These are phyloP conservation scores for Cephalopholis sonnerati DNA, from an alignment of 2,113 vertebrate genomes.

Conservation along the genomic window DNA sequence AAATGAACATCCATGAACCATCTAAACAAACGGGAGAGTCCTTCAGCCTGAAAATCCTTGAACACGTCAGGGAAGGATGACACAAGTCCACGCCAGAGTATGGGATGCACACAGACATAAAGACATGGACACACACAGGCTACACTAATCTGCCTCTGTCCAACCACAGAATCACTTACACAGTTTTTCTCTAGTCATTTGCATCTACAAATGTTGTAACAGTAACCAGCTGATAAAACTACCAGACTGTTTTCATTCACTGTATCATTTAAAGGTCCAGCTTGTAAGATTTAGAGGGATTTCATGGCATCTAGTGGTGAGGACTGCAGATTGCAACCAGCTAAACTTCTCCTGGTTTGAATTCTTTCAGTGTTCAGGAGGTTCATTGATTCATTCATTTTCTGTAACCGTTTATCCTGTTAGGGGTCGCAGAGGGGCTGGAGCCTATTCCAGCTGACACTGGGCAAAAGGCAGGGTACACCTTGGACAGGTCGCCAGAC, in stretches of 20 bases:
- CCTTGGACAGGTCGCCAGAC: too few species aligned
- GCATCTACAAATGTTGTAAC: not conserved
- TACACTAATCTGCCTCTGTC: not conserved
- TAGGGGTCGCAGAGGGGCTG: too few species aligned
- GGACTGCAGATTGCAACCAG: too few species aligned
- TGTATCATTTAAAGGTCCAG: too few species aligned
- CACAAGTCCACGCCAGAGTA: constrained; percentile 40
- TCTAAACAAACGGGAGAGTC: constrained; percentile 40
- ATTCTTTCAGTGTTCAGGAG: too few species aligned
- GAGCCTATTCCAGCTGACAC: too few species aligned
- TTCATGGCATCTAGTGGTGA: too few species aligned
- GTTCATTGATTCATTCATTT: too few species aligned
- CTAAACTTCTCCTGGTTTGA: too few species aligned
- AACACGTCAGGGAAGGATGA: constrained; percentile 39
- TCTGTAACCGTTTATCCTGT: too few species aligned
- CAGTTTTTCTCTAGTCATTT: not conserved
- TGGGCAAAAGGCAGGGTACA: too few species aligned
- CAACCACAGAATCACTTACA: not conserved
- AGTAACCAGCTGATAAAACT: not conserved
- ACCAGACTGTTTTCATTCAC: constrained; percentile 3
- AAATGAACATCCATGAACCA: constrained; percentile 40
- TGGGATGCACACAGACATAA: not conserved
- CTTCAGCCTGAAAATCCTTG: constrained; percentile 67
- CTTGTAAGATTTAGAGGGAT: too few species aligned
- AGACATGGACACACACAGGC: not conserved